Evolutionary conservation across 2,888 invertebrate genomes (phyloP).

Genomic region (Scaptomyza caliginosa): DNA sequence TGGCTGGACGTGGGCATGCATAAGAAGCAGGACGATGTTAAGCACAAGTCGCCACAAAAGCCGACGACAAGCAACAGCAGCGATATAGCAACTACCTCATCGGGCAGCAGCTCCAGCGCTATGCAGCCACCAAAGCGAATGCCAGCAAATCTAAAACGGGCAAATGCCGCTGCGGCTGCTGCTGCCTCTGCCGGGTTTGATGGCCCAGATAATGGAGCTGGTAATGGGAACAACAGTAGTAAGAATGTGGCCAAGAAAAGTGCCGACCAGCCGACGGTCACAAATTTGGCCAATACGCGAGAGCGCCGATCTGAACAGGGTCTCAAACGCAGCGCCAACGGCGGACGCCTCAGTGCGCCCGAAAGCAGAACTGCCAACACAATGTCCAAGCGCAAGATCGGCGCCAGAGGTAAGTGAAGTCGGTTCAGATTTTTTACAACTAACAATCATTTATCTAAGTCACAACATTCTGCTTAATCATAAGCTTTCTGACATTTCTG

Average conservation of each 20-base stretch:
- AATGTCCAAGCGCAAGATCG: conserved; percentile 74
- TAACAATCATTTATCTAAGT: conserved; percentile 21
- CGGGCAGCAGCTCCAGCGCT: conserved; percentile 29
- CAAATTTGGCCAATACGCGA: conserved; percentile 52
- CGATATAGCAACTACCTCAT: conserved; percentile 46
- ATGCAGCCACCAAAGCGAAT: conserved; percentile 62
- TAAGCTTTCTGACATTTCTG: neutral
- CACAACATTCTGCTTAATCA: conserved; percentile 28
- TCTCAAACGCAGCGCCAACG: conserved; percentile 53
- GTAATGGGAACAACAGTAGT: conserved; percentile 51
- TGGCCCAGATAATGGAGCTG: conserved; percentile 37
- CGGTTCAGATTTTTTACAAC: conserved; percentile 1
- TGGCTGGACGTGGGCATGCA: conserved; percentile 86
- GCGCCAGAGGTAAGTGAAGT: conserved; percentile 74
- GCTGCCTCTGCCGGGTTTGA: conserved; percentile 38
- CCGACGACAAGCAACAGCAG: conserved; percentile 27
- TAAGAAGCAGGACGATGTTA: conserved; percentile 83
- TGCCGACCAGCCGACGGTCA: conserved; percentile 56
- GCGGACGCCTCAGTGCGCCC: conserved; percentile 41
- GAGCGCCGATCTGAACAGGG: conserved; percentile 66
- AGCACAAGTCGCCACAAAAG: conserved; percentile 81
- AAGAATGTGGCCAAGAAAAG: conserved; percentile 79
- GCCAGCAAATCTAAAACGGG: conserved; percentile 58
- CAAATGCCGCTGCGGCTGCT: conserved; percentile 36
- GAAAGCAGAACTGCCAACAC: conserved; percentile 50